Evolutionary conservation across 1,140 invertebrate genomes (phyloP), one percentile per base, ranked within the genome.

Genomic region (Drosophila fuyamai): DNA sequence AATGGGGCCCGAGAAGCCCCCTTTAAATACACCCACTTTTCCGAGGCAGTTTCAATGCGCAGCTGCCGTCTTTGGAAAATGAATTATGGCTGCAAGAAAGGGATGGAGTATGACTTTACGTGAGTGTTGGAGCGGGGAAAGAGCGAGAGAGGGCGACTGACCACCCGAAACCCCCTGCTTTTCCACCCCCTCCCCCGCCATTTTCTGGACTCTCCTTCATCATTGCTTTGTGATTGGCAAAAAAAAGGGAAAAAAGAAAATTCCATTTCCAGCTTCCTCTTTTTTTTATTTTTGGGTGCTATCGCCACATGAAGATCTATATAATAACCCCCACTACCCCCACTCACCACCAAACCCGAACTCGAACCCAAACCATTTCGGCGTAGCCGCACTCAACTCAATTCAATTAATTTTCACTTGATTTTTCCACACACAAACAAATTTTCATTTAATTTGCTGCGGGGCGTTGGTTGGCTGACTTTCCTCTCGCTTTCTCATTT

Each of bases 341-440:
- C 38, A 7, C 1, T 29, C 13, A 13, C 9, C 38, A 10, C 0
- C 0, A 14, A 79, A 85, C 41, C 18, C 12, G 73, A 86, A 79
- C n/a, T 5, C 48, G n/a, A 74, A 80, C 53, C 66, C 59, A 27
- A 76, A 58, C 65, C 67, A 71, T 71, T 71, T 58, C 66, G 68
- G 36, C 71, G 58, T 61, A 61, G 79, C 84, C 82, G 83, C 84
- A 88, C 84, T 89, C 84, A 86, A 91, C 90, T 91, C 90, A 81
- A 91, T 91, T 91, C 90, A 91, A 91, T 91, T 91, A 91, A 91
- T 91, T 91, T 91, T 91, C 90, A 90, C 90, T 91, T 91, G 90
- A 88, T 90, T 91, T 90, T 88, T 88, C 83, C 76, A 88, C 83
- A 88, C 83, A 88, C 83, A 88, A 88, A 88, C 83, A 88, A 88